These are phyloP conservation scores for Drosophila longiperda DNA, from an alignment of 2,888 invertebrate genomes.

Conservation along the genomic window DNA sequence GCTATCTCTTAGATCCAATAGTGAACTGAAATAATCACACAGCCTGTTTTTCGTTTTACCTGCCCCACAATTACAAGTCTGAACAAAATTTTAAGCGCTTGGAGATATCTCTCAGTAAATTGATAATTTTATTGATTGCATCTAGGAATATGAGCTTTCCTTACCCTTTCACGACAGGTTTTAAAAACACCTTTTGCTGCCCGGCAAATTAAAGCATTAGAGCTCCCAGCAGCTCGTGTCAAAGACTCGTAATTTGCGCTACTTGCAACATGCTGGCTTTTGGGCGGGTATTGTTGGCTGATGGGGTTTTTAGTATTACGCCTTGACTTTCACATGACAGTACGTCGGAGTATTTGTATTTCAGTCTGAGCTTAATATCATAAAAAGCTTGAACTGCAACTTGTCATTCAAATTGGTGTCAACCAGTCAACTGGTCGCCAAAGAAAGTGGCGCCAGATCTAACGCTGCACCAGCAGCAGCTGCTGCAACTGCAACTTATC, in stretches of 20 bases:
- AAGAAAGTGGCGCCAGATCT: constrained; percentile 75
- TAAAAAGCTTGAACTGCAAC: constrained; percentile 39
- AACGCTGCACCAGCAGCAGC: constrained; percentile 27
- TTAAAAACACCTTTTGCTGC: background rate
- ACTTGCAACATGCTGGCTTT: background rate
- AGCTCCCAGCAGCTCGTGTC: background rate
- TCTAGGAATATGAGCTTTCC: constrained; percentile 31
- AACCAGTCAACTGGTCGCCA: constrained; percentile 79
- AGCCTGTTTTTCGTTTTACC: constrained; percentile 4
- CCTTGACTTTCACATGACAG: constrained; percentile 17
- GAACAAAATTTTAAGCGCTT: constrained; percentile 11
- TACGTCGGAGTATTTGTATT: constrained; percentile 9
- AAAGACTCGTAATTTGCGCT: background rate
- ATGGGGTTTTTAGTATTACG: constrained; percentile 2
- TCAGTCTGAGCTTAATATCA: constrained; percentile 17
- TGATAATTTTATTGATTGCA: constrained; percentile 41
- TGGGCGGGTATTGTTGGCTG: background rate
- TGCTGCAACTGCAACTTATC: constrained; percentile 22
- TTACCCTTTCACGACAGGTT: constrained; percentile 23
- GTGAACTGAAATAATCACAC: background rate
- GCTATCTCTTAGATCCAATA: background rate
- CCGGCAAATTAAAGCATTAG: constrained; percentile 15
- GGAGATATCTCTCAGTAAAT: constrained; percentile 35
- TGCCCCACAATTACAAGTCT: background rate
- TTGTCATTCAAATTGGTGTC: constrained; percentile 79